A percentile compares a stretch with the other conserved stretches of the same genome.
Conservation (phyloP, 2,797 vertebrate genomes). For the Iguana delicatissima region DNA sequence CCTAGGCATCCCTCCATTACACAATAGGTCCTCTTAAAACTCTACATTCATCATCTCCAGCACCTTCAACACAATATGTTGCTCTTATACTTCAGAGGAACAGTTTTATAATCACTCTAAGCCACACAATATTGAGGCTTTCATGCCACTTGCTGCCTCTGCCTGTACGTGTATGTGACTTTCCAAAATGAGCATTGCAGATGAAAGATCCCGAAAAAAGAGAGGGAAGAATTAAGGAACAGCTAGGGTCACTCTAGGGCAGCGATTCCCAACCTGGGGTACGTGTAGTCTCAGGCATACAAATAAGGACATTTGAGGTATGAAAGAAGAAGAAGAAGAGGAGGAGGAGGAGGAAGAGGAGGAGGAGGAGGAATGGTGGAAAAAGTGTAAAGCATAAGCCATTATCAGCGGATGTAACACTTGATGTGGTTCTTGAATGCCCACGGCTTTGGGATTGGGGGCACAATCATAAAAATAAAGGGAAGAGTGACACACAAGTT, state of each 20-base stretch:
- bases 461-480: too few species aligned
- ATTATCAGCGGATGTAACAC: too few species aligned
- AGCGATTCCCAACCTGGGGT: too few species aligned
- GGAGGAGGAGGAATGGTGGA: too few species aligned
- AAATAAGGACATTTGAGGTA: too few species aligned
- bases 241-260: slow-evolving; percentile 4
- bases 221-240: background rate
- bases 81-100: slow-evolving; percentile 29
- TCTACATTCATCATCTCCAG: slow-evolving; percentile 10
- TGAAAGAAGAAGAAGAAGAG: too few species aligned
- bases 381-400: too few species aligned
- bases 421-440: too few species aligned
- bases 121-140: slow-evolving; percentile 9
- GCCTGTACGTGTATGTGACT: background rate
- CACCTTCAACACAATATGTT: background rate
- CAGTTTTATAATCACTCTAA: slow-evolving; percentile 12
- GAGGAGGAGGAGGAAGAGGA: too few species aligned
- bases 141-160: slow-evolving; percentile 15
- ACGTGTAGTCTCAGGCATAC: too few species aligned
- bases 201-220: slow-evolving; percentile 17
- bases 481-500: too few species aligned
- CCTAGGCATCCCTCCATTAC: slow-evolving; percentile 16
- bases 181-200: slow-evolving; percentile 20
- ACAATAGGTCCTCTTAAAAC: slow-evolving; percentile 17
- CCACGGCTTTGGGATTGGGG: too few species aligned